Evolutionary conservation across 2,113 vertebrate species (phyloP), one percentile per base, ranked within the genome.

Genomic region (Scomber japonicus): DNA sequence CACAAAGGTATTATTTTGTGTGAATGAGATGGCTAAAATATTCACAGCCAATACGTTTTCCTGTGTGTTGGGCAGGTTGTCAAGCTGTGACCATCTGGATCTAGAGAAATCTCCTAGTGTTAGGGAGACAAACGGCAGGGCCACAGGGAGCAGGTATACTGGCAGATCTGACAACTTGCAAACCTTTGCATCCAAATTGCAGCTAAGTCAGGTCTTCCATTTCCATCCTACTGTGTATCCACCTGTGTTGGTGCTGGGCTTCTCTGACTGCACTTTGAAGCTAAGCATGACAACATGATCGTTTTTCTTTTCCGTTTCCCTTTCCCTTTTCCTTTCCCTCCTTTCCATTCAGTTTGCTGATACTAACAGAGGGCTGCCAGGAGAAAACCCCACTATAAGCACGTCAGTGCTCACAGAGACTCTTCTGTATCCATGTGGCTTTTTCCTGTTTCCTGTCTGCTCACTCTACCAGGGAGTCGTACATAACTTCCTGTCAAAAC

Each of bases 21-120:
- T 68, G 72, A 75, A 75, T 63, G 45, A 67, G 10, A 15, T 4
- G 44, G 40, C 56, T 50, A 31, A 57, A 81, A 63, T 71, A 65
- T 76, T 85, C 71, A 73, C 49, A 61, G 60, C 62, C 64, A 62
- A 73, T 78, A 75, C 31, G 66, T 89, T 87, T 83, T 61, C 27
- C 50, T 77, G 72, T 55, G 56, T 71, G 65, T 76, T 50, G 27
- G 60, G 61, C 78, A 81, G 72, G 68, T 46, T 91, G 83, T 90
- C 87, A 91, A 73, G 82, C 88, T 92, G 87, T 82, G 91, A 78
- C 91, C 89, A 90, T 92, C 89, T 89, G 90, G 87, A 90, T 81
- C 8, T 48, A 73, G 78, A 80, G 71, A 84, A 86, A 85, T 84
- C 80, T 85, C 85, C 82, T 2, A 10, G 78, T 63, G 86, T 64